A percentile compares a stretch with the other conserved stretches of the same genome.
These are phyloP conservation scores for Cephonodes hylas DNA, from an alignment of 2,888 invertebrate species.

Conservation along the genomic window DNA sequence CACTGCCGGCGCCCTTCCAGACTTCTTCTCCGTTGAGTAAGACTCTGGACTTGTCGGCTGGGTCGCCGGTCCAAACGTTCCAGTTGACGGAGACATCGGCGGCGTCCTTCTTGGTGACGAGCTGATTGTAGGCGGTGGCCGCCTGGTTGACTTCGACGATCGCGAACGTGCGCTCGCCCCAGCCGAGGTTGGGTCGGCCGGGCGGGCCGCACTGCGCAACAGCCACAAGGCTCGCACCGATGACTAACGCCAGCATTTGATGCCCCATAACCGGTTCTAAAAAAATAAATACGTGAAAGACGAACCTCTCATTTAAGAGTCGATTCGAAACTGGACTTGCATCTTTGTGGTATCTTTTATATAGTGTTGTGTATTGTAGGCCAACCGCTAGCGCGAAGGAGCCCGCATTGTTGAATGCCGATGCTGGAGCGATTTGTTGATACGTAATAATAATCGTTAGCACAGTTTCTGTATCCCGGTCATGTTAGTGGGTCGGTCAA, in stretches of 20 bases:
- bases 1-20: constrained; percentile 61
- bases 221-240: constrained; percentile 43
- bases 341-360: constrained; percentile 66
- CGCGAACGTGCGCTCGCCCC: constrained; percentile 74
- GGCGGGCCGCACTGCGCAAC: constrained; percentile 58
- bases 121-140: constrained; percentile 75
- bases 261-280: constrained; percentile 69
- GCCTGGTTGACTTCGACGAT: constrained; percentile 76
- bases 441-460: constrained; percentile 72
- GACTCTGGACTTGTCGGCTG: constrained; percentile 60
- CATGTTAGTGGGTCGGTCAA: constrained; percentile 64
- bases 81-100: constrained; percentile 74
- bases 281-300: constrained; percentile 55
- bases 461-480: constrained; percentile 70
- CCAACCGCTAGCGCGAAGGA: constrained; percentile 71
- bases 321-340: constrained; percentile 61
- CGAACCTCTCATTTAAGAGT: constrained; percentile 59
- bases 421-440: constrained; percentile 50
- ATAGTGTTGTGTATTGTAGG: constrained; percentile 70
- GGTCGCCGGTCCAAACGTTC: constrained; percentile 75
- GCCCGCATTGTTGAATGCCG: constrained; percentile 61
- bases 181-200: constrained; percentile 68
- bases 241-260: constrained; percentile 49
- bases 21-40: constrained; percentile 62
- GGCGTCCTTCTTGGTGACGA: constrained; percentile 62